Evolutionary conservation across 2,113 vertebrate species (phyloP).

Genomic region (Oophaga pumilio): DNA sequence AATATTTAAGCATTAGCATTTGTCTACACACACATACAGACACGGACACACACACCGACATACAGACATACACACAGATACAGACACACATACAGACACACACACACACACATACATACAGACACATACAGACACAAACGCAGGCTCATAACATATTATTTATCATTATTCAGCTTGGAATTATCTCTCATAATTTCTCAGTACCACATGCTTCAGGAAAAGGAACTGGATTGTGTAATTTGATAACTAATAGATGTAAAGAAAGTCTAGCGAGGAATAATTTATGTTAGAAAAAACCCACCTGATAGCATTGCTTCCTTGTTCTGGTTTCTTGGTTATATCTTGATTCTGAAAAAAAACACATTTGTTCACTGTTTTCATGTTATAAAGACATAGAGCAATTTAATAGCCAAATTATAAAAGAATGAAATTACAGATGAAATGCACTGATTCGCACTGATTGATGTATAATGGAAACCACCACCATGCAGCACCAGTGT

Average conservation of each 20-base stretch:
- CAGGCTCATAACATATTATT: not conserved
- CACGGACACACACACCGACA: not conserved
- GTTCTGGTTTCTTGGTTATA: constrained; percentile 76
- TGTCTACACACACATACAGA: not conserved
- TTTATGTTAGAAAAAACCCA: constrained; percentile 59
- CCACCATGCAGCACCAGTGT: no score
- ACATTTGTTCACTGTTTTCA: constrained; percentile 19
- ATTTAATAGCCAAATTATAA: not conserved
- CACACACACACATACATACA: not conserved
- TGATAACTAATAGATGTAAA: not conserved
- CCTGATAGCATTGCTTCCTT: constrained; percentile 85
- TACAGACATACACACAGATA: not conserved
- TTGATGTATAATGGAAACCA: not conserved
- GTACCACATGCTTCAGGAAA: not conserved
- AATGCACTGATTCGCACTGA: not conserved
- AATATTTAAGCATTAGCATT: not conserved
- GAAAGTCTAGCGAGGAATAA: not conserved
- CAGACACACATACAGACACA: not conserved
- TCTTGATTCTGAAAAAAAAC: constrained; percentile 50
- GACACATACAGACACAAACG: not conserved
- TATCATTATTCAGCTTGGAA: not conserved
- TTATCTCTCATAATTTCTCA: not conserved
- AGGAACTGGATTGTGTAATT: not conserved
- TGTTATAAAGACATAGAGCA: not conserved
- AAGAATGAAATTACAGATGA: not conserved